Evolutionary conservation across 2,888 invertebrate genomes (phyloP).

Genomic region (Apamea sordens): DNA sequence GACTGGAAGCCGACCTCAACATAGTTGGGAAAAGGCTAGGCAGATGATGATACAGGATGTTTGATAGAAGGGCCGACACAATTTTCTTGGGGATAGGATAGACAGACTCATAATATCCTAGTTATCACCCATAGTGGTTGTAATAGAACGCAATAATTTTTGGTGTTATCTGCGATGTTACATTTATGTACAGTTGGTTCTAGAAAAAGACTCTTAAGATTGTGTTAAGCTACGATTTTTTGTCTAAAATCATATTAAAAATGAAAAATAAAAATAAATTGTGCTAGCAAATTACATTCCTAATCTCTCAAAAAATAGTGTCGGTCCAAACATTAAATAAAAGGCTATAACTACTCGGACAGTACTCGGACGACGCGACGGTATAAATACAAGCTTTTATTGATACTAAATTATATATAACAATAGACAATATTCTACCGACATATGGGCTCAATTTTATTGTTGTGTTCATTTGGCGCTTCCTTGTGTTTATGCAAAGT

Average conservation of each 20-base stretch:
- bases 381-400: background rate
- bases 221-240: background rate
- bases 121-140: background rate
- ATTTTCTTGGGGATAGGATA: background rate
- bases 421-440: constrained; percentile 9
- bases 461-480: constrained; percentile 6
- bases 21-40: too few species aligned
- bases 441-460: constrained; percentile 1
- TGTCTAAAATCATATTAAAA: too few species aligned
- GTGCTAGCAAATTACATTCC: too few species aligned
- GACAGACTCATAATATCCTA: background rate
- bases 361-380: too few species aligned
- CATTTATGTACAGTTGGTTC: background rate
- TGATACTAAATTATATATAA: constrained; percentile 19
- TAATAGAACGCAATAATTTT: background rate
- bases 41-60: background rate
- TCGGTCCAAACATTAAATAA: too few species aligned
- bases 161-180: background rate
- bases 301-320: too few species aligned
- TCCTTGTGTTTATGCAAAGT: constrained; percentile 20
- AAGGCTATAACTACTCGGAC: too few species aligned
- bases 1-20: too few species aligned
- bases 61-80: background rate
- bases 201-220: background rate
- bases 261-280: too few species aligned